A percentile compares a stretch with the other conserved stretches of the same genome.
Conservation (phyloP, 2,888 invertebrate genomes). For the Campopleginae sp. region DNA sequence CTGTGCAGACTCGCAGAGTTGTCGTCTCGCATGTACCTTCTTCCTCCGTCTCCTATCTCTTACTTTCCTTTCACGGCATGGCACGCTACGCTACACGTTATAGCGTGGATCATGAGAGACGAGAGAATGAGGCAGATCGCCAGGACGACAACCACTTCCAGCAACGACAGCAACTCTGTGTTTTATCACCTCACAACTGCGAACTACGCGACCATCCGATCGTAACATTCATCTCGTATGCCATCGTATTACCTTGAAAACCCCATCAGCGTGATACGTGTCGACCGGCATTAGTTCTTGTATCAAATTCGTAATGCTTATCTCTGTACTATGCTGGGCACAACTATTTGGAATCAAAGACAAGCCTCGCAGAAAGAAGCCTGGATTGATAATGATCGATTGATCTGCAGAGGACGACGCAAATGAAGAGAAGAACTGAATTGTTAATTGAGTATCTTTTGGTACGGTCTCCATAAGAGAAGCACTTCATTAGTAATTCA, state of each 20-base stretch:
- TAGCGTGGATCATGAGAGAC: conserved; percentile 62
- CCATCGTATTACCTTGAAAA: conserved; percentile 41
- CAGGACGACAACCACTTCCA: conserved; percentile 69
- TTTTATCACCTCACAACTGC: conserved; percentile 62
- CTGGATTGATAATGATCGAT: conserved; percentile 10
- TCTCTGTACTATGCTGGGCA: background rate
- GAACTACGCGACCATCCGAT: conserved; percentile 68
- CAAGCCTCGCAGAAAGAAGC: background rate
- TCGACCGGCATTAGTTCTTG: conserved; percentile 15
- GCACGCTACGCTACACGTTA: conserved; percentile 59
- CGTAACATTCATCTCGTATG: conserved; percentile 68
- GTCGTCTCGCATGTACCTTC: conserved; percentile 68
- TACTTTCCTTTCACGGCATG: conserved; percentile 66
- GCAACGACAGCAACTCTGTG: conserved; percentile 52
- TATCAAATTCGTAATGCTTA: conserved; percentile 8
- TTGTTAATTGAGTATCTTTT: conserved; percentile 21
- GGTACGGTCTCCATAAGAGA: conserved; percentile 34
- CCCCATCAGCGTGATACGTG: conserved; percentile 30
- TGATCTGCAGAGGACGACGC: conserved; percentile 13
- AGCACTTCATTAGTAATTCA: conserved; percentile 78
- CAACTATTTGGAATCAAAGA: background rate
- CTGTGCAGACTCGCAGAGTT: conserved; percentile 74
- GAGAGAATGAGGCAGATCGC: conserved; percentile 49
- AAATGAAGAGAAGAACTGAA: conserved; percentile 15
- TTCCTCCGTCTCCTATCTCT: conserved; percentile 63